Evolutionary conservation across 2,888 invertebrate genomes (phyloP).

Genomic region (Nasonovia ribisnigri): DNA sequence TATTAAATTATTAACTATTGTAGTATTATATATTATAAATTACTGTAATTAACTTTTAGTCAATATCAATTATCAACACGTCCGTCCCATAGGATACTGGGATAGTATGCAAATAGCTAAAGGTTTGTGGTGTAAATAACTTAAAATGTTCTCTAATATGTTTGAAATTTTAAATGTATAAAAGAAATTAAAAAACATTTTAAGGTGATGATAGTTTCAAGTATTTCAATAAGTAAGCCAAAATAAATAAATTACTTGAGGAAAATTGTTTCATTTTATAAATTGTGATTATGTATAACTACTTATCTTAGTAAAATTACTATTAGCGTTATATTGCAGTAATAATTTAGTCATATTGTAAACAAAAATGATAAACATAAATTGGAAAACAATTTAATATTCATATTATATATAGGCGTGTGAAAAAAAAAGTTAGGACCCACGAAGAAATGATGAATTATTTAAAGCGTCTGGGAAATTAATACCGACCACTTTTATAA

Average conservation of each 20-base stretch:
- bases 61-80: neutral
- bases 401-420: neutral
- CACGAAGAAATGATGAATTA: neutral
- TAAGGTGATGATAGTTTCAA: too few relatives aligned
- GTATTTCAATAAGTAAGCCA: too few relatives aligned
- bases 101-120: neutral
- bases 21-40: neutral
- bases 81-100: fast-evolving
- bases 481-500: constrained; percentile 8
- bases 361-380: too few relatives aligned
- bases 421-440: neutral
- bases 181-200: neutral
- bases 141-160: too few relatives aligned
- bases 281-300: too few relatives aligned
- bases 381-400: too few relatives aligned
- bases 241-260: too few relatives aligned
- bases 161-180: too few relatives aligned
- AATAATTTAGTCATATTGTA: too few relatives aligned
- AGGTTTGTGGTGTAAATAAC: neutral
- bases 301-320: too few relatives aligned
- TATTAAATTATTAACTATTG: neutral
- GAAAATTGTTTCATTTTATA: too few relatives aligned
- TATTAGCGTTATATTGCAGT: too few relatives aligned
- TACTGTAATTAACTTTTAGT: neutral
- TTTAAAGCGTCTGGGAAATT: neutral